Base-by-base conservation (phyloP, 2,888 invertebrate genomes). In the Pseudanteris insignis region DNA sequence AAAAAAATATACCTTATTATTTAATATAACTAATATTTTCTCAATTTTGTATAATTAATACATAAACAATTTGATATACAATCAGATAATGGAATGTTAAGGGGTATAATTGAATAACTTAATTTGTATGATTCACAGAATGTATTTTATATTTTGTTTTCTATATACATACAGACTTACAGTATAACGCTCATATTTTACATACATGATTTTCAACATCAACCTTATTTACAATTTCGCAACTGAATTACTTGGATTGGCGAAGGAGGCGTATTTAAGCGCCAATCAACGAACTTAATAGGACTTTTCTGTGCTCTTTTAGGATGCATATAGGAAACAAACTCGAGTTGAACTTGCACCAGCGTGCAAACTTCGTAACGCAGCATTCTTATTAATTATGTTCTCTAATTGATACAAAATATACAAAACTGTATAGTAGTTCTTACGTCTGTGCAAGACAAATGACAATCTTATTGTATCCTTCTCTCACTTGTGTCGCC, bases 291-390 rank as follows among this genome's bases (percentile, higher is more conserved):
- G 29, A 61, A 62, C 55, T 41, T 51, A 51, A 47, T 62, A 62
- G 62, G 62, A 62, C 55, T 57, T 55, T 55, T 13, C 51, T 57
- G 62, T 62, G 61, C 61, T 61, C 61, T 55, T 55, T 15, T 48
- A 51, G 55, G 51, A 61, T 54, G 59, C 53, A 44, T 47, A 54
- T 44, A 61, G 54, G 54, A 54, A 41, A 54, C 43, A 36, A 9
- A 33, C 32, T 9, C 25, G 18, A 11, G 18, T 9, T 15, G 8
- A 5, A 29, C 14, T 26, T 36, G 13, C 28, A 26, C 4, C 10
- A 12, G 13, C 21, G 24, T 25, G 7, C 1, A 9, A 10, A 37
- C 37, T 13, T 34, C 18, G 37, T 2, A 26, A 32, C 30, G 7
- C 13, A 30, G 10, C 10, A 8, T 5, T 13, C 9, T 2, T 10